Evolutionary conservation across 2,888 invertebrate genomes (phyloP).

Genomic region (Melinaea menophilus): DNA sequence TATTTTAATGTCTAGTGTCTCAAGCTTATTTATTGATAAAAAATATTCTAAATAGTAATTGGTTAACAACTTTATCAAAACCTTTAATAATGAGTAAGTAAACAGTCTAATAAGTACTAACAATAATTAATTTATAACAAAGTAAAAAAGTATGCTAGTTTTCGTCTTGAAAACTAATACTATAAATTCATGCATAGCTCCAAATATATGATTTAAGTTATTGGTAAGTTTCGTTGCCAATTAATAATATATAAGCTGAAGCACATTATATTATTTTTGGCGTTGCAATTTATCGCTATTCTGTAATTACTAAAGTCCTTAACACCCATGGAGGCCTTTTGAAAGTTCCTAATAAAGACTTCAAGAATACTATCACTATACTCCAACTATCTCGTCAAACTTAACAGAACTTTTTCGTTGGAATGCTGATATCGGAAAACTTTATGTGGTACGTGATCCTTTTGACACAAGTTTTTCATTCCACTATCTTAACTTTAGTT

Average conservation of each 20-base stretch:
- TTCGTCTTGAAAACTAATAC: too few relatives aligned
- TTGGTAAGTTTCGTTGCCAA: neutral
- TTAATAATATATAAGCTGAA: neutral
- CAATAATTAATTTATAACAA: too few relatives aligned
- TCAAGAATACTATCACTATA: slow-evolving; percentile 21
- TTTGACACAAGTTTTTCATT: slow-evolving; percentile 39
- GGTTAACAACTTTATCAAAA: too few relatives aligned
- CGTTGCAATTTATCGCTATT: neutral
- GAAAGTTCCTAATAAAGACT: slow-evolving; percentile 28
- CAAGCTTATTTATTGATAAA: too few relatives aligned
- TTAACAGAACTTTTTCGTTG: slow-evolving; percentile 43
- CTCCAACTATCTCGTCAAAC: slow-evolving; percentile 42
- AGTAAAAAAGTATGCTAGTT: too few relatives aligned
- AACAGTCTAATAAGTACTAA: too few relatives aligned
- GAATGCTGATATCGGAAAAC: slow-evolving; percentile 46
- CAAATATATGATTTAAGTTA: too few relatives aligned
- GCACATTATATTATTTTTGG: neutral
- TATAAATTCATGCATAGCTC: too few relatives aligned
- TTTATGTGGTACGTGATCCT: slow-evolving; percentile 44
- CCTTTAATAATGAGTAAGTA: too few relatives aligned
- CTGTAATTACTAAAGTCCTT: slow-evolving; percentile 49
- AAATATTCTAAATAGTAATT: too few relatives aligned
- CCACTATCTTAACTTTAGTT: slow-evolving; percentile 29
- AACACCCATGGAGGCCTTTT: slow-evolving; percentile 29
- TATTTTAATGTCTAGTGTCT: too few relatives aligned